Evolutionary conservation across 2,113 vertebrate genomes (phyloP).

Genomic region (Heteronetta atricapilla): DNA sequence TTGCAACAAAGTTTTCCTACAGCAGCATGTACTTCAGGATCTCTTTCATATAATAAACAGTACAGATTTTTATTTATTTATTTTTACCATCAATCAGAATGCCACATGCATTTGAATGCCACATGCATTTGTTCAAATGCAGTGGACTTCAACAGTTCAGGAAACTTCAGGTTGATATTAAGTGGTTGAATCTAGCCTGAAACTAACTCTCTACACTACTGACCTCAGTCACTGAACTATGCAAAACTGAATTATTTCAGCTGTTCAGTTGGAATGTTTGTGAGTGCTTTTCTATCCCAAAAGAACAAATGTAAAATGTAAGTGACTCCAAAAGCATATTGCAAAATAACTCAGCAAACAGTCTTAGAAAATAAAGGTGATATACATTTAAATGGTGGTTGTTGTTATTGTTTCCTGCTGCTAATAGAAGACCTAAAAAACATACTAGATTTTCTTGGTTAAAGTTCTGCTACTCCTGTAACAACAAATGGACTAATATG

Average conservation of each 20-base stretch:
- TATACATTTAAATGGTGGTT: background rate
- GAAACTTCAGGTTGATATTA: background rate
- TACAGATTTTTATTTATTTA: background rate
- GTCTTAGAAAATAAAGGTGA: background rate
- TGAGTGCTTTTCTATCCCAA: background rate
- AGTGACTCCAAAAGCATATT: background rate
- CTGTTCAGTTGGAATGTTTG: background rate
- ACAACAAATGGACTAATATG: background rate
- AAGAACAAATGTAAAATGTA: background rate
- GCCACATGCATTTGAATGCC: background rate
- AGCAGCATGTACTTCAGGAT: background rate
- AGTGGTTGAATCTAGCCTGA: background rate
- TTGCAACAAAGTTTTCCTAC: background rate
- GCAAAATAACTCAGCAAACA: background rate
- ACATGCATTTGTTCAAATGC: background rate
- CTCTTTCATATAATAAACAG: background rate
- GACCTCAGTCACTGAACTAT: background rate
- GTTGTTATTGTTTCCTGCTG: background rate
- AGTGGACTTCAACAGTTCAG: background rate
- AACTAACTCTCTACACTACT: background rate
- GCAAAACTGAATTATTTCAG: background rate
- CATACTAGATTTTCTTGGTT: background rate
- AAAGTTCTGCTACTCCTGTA: background rate
- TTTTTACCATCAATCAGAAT: background rate
- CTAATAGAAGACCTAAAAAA: background rate